Percentiles rank a stretch among this genome's conserved stretches.
Conservation (phyloP, 2,888 invertebrate genomes). For the Drosophila lutescens region DNA sequence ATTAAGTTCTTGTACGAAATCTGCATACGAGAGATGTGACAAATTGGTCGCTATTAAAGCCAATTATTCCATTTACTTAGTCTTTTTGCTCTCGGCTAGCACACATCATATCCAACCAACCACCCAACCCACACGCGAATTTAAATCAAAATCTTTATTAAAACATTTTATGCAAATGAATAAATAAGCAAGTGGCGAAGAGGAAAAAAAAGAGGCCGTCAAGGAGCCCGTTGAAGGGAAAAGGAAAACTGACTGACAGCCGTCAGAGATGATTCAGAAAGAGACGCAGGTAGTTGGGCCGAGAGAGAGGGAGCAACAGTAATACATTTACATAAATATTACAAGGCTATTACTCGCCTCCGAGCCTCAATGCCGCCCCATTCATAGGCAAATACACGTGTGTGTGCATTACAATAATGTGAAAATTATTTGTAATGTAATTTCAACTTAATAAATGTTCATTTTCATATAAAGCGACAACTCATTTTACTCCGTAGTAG, state of each 20-base stretch:
- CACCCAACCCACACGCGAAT: constrained; percentile 23
- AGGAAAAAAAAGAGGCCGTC: constrained; percentile 15
- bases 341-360: constrained; percentile 64
- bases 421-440: constrained; percentile 76
- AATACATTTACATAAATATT: constrained; percentile 73
- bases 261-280: constrained; percentile 13
- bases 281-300: neutral
- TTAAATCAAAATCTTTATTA: constrained; percentile 72
- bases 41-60: constrained; percentile 32
- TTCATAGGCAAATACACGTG: constrained; percentile 46
- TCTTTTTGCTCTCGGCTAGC: constrained; percentile 13
- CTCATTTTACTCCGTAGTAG: constrained; percentile 28
- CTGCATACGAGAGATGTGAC: constrained; percentile 22
- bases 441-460: constrained; percentile 76
- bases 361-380: constrained; percentile 8
- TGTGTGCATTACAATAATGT: constrained; percentile 70
- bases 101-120: neutral
- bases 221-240: neutral
- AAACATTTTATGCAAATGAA: constrained; percentile 76
- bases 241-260: constrained; percentile 53
- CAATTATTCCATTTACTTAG: constrained; percentile 46
- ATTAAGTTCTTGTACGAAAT: constrained; percentile 16
- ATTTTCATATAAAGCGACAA: constrained; percentile 61
- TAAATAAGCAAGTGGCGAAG: constrained; percentile 61
- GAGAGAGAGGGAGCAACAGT: constrained; percentile 49